A percentile compares a stretch with the other conserved stretches of the same genome.
Conservation (phyloP, 2,113 vertebrate species). For the Symphodus melops region DNA sequence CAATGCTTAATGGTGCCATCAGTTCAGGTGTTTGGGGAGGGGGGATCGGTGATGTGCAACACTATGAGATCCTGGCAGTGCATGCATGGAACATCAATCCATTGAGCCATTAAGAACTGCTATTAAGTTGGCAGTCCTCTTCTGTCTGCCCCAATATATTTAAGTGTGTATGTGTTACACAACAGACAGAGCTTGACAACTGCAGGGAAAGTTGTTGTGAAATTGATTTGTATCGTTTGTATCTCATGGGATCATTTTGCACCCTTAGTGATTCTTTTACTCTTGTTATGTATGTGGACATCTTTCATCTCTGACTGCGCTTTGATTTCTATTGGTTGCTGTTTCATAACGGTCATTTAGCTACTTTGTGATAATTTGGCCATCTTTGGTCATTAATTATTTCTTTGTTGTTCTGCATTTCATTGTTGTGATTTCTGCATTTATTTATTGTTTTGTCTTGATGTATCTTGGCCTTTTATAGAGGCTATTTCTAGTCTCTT, state of each 20-base stretch:
- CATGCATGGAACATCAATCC: background rate
- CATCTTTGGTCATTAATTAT: background rate
- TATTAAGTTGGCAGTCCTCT: no score
- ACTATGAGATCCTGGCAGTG: background rate
- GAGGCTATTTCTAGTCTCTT: background rate
- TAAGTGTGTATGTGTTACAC: no score
- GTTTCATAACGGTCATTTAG: no score
- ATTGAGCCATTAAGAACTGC: background rate
- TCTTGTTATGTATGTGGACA: no score
- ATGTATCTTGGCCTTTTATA: no score
- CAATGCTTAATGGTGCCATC: background rate
- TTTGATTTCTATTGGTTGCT: background rate
- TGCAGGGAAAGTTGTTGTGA: no score
- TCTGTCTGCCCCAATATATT: no score
- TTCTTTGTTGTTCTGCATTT: background rate
- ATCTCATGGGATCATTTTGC: background rate
- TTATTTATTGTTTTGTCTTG: background rate
- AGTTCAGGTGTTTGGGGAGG: background rate
- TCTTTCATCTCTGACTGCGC: background rate
- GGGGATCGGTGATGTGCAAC: background rate
- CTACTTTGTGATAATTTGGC: no score
- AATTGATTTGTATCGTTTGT: no score
- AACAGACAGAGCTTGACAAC: no score
- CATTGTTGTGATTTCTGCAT: no score
- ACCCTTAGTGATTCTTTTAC: no score